Conservation (phyloP, 2,888 invertebrate genomes). For the Galerucella calmariensis region DNA sequence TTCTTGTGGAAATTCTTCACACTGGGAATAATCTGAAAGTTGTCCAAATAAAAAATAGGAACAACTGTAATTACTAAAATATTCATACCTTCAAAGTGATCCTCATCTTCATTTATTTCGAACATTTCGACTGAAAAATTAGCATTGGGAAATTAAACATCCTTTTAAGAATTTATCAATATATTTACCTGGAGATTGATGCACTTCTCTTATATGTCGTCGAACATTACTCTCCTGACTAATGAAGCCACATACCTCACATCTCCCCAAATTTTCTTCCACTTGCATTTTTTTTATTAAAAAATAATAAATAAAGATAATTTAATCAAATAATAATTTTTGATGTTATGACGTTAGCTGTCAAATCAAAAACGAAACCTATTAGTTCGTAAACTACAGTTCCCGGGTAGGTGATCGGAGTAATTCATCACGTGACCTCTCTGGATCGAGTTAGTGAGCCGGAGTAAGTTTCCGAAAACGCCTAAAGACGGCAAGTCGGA, state of each 20-base stretch:
- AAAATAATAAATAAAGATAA: too few relatives aligned
- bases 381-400: too few relatives aligned
- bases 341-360: too few relatives aligned
- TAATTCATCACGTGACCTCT: too few relatives aligned
- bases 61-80: constrained; percentile 10
- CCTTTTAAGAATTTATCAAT: not conserved
- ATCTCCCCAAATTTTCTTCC: constrained; percentile 3
- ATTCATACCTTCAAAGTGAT: constrained; percentile 14
- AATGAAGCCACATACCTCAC: constrained; percentile 9
- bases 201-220: constrained; percentile 11
- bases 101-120: constrained; percentile 15
- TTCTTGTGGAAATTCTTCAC: constrained; percentile 8
- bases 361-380: too few relatives aligned
- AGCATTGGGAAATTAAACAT: constrained; percentile 5
- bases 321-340: too few relatives aligned
- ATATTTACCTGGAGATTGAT: constrained; percentile 23
- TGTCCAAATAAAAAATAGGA: constrained; percentile 7
- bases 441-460: too few relatives aligned
- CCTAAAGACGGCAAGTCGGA: too few relatives aligned
- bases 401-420: too few relatives aligned
- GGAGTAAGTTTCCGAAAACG: too few relatives aligned
- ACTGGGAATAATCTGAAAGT: constrained; percentile 11
- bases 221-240: constrained; percentile 17
- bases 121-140: constrained; percentile 14
- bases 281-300: not conserved